Evolutionary conservation across 92 coral and sea anemone species (phyloP).

Genomic region (Bergia sp.): DNA sequence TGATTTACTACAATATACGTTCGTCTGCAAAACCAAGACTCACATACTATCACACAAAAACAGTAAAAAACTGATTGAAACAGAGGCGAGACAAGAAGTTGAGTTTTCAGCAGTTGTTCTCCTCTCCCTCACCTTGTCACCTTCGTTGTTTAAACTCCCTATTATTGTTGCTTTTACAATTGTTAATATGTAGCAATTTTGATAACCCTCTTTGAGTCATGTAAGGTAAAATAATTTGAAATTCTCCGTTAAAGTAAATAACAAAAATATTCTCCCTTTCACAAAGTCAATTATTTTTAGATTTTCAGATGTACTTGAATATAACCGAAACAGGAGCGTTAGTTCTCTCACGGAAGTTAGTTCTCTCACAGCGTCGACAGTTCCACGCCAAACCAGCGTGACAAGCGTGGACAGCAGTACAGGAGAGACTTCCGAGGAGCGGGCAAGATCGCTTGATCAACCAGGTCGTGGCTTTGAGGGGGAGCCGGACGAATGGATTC

Average conservation of each 20-base stretch:
- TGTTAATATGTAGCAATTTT: no score
- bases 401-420: slow-evolving; percentile 23
- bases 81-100: no score
- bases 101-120: no score
- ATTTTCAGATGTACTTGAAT: slow-evolving; percentile 1
- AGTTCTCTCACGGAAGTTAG: slow-evolving; percentile 5
- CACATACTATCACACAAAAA: no score
- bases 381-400: neutral
- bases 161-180: no score
- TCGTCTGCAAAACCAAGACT: no score
- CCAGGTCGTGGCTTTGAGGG: slow-evolving; percentile 33
- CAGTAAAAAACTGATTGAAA: no score
- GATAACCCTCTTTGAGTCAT: no score
- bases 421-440: slow-evolving; percentile 12
- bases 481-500: slow-evolving; percentile 70
- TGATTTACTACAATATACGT: no score
- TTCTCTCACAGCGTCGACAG: slow-evolving; percentile 5
- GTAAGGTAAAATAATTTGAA: neutral
- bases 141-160: no score
- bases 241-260: no score
- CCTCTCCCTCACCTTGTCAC: no score
- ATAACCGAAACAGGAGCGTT: neutral
- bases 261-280: neutral
- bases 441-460: neutral
- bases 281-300: neutral